Evolutionary conservation across 2,888 invertebrate species (phyloP).

Genomic region (Tenthredo scrophulariae): DNA sequence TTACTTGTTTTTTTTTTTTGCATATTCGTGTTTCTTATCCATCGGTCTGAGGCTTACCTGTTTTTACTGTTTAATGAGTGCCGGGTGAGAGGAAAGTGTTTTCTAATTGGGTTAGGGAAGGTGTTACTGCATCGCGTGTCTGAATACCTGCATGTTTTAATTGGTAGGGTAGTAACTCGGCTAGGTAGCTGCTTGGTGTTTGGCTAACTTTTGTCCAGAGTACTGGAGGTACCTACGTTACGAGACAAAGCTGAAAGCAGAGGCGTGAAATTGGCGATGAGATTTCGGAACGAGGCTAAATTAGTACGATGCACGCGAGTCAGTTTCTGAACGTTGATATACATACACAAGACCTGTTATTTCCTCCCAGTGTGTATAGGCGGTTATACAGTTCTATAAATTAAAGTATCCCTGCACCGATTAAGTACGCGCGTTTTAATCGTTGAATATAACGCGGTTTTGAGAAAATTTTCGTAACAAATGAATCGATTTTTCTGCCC

Average conservation of each 20-base stretch:
- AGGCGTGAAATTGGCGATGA: conserved; percentile 65
- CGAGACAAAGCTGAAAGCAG: conserved; percentile 61
- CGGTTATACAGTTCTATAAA: too few species aligned
- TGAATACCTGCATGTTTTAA: conserved; percentile 68
- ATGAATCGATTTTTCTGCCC: not conserved
- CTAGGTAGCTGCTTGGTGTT: conserved; percentile 24
- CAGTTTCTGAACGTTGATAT: conserved; percentile 12
- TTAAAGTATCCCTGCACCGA: not conserved
- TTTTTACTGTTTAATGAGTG: conserved; percentile 8
- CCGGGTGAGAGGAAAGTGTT: conserved; percentile 37
- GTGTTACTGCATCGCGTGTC: conserved; percentile 66
- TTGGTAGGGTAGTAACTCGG: conserved; percentile 63
- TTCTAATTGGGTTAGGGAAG: conserved; percentile 67
- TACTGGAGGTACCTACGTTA: conserved; percentile 5
- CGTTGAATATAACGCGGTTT: not conserved
- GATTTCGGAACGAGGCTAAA: conserved; percentile 49
- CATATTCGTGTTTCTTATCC: not conserved
- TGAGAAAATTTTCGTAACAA: not conserved
- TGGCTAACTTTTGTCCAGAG: conserved; percentile 35
- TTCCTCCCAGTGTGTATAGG: not conserved
- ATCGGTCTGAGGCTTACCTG: not conserved
- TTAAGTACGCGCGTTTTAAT: not conserved
- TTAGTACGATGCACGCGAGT: conserved; percentile 38
- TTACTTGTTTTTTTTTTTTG: not conserved
- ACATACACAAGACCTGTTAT: not conserved